Evolutionary conservation across 2,113 vertebrate species (phyloP), one percentile per base, ranked within the genome.

Genomic region (Hypocryptadius cinnamomeus): DNA sequence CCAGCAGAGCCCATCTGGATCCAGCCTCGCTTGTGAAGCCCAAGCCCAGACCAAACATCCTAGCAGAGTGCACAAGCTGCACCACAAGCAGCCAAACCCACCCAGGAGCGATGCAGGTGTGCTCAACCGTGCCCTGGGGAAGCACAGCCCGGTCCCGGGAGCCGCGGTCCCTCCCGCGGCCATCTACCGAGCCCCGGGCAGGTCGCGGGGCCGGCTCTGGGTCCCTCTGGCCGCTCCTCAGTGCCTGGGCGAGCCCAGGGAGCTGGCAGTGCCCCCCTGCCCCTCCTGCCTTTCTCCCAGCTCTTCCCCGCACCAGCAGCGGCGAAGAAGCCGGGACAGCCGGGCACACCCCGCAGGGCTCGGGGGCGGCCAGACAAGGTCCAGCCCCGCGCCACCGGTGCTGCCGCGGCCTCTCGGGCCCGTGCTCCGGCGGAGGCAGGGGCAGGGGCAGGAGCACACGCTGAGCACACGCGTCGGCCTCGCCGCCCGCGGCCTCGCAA

Each of bases 161-260:
- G 33, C 50, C 2, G 15, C 20, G 9, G 50, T 37, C 33, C 27
- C 16, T 33, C 27, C 63, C 4, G 40, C 10, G 8, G 9, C 16
- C 48, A 11, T 8, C 31, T 10, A 1, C 28, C 20, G 6, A n/a
- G 35, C 33, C 50, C 39, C 0, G 59, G 57, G 21, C 44, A 25
- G 11, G 3, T 0, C 37, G 9, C 53, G 0, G 31, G 28, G 22
- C 40, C 6, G 9, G 11, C 4, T 8, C 24, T 1, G 37, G 2
- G 6, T 1, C 21, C 69, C 53, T 31, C 35, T 1, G 31, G 2
- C 35, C 74, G 65, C 30, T 35, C 25, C 74, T 31, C 48, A 5
- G 16, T 0, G 48, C 42, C 57, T 10, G 42, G 22, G 35, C 11
- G 40, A 79, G 50, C 42, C 11, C 66, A 11, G 48, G 25, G 20